A percentile compares a stretch with the other conserved stretches of the same genome.
These are phyloP conservation scores for Apodemia mormo DNA, from an alignment of 2,888 invertebrate species.

Conservation along the genomic window DNA sequence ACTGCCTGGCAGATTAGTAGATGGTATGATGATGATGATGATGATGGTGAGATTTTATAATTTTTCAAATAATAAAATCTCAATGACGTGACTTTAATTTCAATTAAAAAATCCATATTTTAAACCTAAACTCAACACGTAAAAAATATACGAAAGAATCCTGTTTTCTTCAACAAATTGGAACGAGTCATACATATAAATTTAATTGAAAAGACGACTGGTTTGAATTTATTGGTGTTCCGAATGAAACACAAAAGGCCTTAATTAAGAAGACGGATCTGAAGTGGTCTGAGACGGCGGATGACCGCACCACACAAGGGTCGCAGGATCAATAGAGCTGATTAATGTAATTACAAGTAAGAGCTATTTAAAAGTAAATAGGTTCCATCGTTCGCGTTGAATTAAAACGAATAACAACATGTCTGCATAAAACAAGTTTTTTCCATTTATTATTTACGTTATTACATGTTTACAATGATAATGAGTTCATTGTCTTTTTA, in stretches of 20 bases:
- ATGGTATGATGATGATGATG: too few species aligned
- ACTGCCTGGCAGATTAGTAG: too few species aligned
- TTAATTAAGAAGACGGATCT: constrained; percentile 15
- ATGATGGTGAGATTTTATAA: too few species aligned
- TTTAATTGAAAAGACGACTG: constrained; percentile 2
- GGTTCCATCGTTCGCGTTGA: neutral
- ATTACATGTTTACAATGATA: too few species aligned
- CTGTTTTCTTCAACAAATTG: neutral
- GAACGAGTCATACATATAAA: constrained; percentile 15
- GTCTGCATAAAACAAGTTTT: neutral
- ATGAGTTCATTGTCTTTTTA: too few species aligned
- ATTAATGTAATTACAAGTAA: constrained; percentile 8
- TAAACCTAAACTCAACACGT: too few species aligned
- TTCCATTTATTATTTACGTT: too few species aligned
- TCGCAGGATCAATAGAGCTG: constrained; percentile 3
- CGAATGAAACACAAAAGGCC: constrained; percentile 7
- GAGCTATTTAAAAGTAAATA: neutral
- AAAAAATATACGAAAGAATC: neutral
- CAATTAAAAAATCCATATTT: too few species aligned
- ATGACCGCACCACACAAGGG: constrained; percentile 12
- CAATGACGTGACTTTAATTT: too few species aligned
- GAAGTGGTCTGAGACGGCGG: constrained; percentile 8
- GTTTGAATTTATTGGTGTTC: constrained; percentile 15
- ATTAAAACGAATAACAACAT: neutral
- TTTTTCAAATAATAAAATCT: too few species aligned